A percentile compares a stretch with the other conserved stretches of the same genome.
These are phyloP conservation scores for Tichodroma muraria DNA, from an alignment of 2,113 vertebrate species.

Conservation along the genomic window DNA sequence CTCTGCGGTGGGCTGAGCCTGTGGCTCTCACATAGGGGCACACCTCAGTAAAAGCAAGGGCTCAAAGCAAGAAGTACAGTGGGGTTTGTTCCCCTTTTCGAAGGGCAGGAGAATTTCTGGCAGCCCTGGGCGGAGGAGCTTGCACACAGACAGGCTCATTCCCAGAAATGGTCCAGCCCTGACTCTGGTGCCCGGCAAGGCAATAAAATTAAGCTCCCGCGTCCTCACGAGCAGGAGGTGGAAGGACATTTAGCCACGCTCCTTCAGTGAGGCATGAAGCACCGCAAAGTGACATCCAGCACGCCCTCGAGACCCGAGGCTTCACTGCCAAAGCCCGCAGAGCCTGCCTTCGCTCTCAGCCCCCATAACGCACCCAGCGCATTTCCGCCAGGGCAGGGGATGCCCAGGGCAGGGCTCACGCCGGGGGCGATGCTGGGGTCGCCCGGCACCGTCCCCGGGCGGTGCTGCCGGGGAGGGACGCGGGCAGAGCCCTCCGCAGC, in stretches of 20 bases:
- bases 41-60: neutral
- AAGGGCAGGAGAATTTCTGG: neutral
- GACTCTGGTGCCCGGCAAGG: neutral
- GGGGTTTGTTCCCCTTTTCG: neutral
- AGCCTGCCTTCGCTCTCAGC: neutral
- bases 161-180: neutral
- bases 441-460: rapidly evolving
- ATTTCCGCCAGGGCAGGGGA: rapidly evolving
- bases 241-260: neutral
- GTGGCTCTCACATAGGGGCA: neutral
- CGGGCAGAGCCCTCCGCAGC: neutral
- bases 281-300: neutral
- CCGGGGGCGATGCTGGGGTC: rapidly evolving
- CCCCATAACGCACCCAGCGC: rapidly evolving
- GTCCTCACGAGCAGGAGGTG: neutral
- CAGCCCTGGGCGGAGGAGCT: neutral
- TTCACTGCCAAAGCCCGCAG: neutral
- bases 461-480: rapidly evolving
- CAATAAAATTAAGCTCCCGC: neutral
- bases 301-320: neutral
- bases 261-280: neutral
- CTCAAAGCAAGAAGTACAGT: neutral
- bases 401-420: rapidly evolving
- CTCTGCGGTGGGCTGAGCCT: rapidly evolving
- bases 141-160: neutral